phyloP scores from a whole-genome alignment of 1,140 invertebrate genomes.

The Drosophila sp. region DNA sequence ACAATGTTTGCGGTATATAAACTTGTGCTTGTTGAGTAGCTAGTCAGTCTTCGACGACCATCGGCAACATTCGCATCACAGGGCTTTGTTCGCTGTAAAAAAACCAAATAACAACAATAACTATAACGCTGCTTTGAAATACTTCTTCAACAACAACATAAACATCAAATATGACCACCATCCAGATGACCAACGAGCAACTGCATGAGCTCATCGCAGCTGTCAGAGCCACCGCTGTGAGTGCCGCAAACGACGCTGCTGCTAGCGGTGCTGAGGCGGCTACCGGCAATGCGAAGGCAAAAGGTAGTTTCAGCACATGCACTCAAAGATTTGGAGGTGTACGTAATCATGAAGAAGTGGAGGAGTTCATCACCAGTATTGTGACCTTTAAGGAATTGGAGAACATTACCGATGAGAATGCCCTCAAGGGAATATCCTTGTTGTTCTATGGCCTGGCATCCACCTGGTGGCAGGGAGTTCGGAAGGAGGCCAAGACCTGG shows the following conservation, averaged over 20 bases:
- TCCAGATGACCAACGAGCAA: conserved; percentile 73
- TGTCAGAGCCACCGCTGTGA: conserved; percentile 44
- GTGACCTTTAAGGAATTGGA: conserved; percentile 73
- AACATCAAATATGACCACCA: conserved; percentile 38
- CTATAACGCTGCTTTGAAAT: conserved; percentile 20
- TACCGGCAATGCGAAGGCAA: conserved; percentile 37
- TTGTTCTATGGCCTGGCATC: conserved; percentile 81
- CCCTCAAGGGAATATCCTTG: conserved; percentile 81
- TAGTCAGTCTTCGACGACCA: conserved; percentile 54
- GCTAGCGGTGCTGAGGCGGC: conserved; percentile 42
- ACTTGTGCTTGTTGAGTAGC: background rate
- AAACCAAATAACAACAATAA: conserved; percentile 10
- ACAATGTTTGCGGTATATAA: conserved; percentile 62
- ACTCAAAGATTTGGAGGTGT: conserved; percentile 56
- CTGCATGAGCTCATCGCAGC: conserved; percentile 63
- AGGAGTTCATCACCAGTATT: conserved; percentile 72
- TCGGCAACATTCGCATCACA: conserved; percentile 55
- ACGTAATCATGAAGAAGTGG: conserved; percentile 71
- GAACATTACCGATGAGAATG: conserved; percentile 77
- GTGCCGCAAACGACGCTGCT: conserved; percentile 36
- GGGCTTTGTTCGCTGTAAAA: conserved; percentile 57
- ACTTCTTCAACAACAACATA: conserved; percentile 24
- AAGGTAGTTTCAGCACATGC: conserved; percentile 73
- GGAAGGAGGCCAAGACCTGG: conserved; percentile 77
- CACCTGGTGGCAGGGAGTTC: conserved; percentile 83